phyloP scores from a whole-genome alignment of 2,797 vertebrate species.

The Fistularia tabacaria region DNA sequence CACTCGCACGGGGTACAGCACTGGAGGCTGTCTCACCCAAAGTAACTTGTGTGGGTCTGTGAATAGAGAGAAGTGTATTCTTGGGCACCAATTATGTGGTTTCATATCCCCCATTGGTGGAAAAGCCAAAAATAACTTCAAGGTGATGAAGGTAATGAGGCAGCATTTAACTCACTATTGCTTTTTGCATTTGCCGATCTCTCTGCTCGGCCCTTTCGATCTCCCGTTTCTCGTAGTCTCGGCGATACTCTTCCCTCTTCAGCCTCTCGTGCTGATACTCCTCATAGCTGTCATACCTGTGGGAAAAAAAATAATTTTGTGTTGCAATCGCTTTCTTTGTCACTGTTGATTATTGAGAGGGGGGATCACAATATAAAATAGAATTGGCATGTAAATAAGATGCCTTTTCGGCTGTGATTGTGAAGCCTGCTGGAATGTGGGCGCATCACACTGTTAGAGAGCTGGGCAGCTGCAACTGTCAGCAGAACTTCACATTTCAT shows the following conservation, averaged over 20 bases:
- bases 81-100: conserved; percentile 29
- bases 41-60: conserved; percentile 34
- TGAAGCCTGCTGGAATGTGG: conserved; percentile 55
- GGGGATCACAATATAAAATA: conserved; percentile 43
- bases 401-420: conserved; percentile 48
- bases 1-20: conserved; percentile 33
- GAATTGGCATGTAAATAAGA: too few relatives aligned
- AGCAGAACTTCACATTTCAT: conserved; percentile 82
- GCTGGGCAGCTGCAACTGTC: conserved; percentile 76
- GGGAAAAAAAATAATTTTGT: conserved; percentile 5
- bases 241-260: conserved; percentile 91
- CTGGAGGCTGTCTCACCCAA: conserved; percentile 41
- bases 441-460: conserved; percentile 56
- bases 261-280: conserved; percentile 95
- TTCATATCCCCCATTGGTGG: conserved; percentile 30
- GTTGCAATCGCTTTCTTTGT: not conserved
- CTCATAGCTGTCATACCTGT: conserved; percentile 97
- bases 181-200: conserved; percentile 90
- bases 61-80: not conserved
- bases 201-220: conserved; percentile 91
- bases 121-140: conserved; percentile 9
- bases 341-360: conserved; percentile 3
- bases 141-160: conserved; percentile 13
- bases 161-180: conserved; percentile 84
- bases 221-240: conserved; percentile 91